Conservation (phyloP, 1,140 invertebrate species). For the Cyclargus thomasi region DNA sequence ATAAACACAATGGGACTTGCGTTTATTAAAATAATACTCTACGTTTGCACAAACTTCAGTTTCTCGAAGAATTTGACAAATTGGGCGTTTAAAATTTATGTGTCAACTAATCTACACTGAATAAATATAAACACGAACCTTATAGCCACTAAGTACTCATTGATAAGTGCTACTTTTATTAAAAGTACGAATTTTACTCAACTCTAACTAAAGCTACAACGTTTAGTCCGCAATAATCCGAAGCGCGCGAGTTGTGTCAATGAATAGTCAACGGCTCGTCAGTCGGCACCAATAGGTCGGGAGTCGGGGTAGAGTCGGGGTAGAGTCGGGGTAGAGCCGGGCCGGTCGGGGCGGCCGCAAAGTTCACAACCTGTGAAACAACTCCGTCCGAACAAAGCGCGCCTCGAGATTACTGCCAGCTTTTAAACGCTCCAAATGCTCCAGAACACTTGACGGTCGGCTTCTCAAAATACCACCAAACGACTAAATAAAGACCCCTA, state of each 20-base stretch:
- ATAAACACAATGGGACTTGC: not conserved
- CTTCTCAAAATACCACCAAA: slow-evolving; percentile 50
- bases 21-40: no score
- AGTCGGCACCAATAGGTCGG: slow-evolving; percentile 35
- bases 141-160: no score
- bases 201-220: not conserved
- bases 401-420: slow-evolving; percentile 51
- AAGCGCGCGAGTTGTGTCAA: slow-evolving; percentile 15
- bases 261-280: slow-evolving; percentile 35
- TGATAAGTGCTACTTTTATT: no score
- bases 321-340: slow-evolving; percentile 34
- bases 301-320: slow-evolving; percentile 36
- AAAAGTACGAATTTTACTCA: no score
- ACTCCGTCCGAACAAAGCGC: slow-evolving; percentile 46
- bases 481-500: slow-evolving; percentile 45
- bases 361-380: slow-evolving; percentile 57
- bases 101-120: no score
- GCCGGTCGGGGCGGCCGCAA: slow-evolving; percentile 38
- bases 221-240: not conserved
- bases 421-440: slow-evolving; percentile 53
- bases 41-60: no score
- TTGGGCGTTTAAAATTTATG: no score
- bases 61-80: no score
- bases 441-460: slow-evolving; percentile 47
- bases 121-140: no score